Conservation (phyloP, 2,888 invertebrate species). For the Ernsta delagoae region DNA sequence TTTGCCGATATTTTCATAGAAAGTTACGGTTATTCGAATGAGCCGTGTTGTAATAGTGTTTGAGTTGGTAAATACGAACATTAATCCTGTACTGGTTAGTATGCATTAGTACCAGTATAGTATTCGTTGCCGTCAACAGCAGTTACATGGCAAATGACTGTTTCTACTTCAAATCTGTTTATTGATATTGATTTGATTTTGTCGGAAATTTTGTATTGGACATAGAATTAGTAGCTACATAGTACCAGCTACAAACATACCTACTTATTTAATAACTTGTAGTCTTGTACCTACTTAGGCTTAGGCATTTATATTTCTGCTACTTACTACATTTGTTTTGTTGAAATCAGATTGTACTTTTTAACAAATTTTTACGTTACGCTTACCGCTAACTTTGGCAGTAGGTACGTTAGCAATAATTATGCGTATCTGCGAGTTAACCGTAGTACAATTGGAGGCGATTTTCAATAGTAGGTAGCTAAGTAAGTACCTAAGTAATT, state of each 20-base stretch:
- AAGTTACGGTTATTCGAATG: conserved; percentile 50
- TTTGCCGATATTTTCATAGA: conserved; percentile 58
- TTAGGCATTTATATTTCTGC: background rate
- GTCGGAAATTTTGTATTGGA: background rate
- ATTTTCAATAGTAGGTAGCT: too few species aligned
- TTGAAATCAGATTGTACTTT: too few species aligned
- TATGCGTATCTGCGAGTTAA: too few species aligned
- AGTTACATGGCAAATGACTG: conserved; percentile 5
- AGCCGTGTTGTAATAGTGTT: conserved; percentile 39
- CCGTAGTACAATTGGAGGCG: too few species aligned
- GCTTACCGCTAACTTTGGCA: too few species aligned
- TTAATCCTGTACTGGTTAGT: conserved; percentile 24
- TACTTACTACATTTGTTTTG: too few species aligned
- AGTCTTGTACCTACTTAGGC: too few species aligned
- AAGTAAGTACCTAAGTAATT: too few species aligned
- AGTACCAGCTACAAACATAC: too few species aligned
- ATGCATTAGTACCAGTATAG: conserved; percentile 1
- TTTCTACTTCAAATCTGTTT: background rate
- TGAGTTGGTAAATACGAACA: conserved; percentile 32
- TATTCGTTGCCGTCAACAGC: background rate
- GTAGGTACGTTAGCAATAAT: too few species aligned
- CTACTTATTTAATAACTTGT: too few species aligned
- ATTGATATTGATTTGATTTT: background rate
- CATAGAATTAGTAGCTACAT: background rate
- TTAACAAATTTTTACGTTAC: too few species aligned